Percentiles rank a stretch among this genome's conserved stretches.
phyloP scores from a whole-genome alignment of 2,113 vertebrate genomes.

The Cranoglanis bouderius region DNA sequence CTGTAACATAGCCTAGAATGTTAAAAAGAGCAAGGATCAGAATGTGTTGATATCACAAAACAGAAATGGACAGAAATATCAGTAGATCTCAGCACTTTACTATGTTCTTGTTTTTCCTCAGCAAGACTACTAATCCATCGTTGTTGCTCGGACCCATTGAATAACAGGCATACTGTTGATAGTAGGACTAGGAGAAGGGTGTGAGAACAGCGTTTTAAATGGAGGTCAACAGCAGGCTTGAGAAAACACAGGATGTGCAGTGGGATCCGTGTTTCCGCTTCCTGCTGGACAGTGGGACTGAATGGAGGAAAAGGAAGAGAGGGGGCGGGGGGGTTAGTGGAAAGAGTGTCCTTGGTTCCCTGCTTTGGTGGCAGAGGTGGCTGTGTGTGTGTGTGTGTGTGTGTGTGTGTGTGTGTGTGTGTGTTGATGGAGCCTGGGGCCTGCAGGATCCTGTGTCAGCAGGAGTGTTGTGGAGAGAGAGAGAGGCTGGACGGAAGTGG shows the following conservation, averaged over 20 bases:
- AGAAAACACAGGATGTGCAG: conserved; percentile 58
- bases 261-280: conserved; percentile 47
- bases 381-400: background rate
- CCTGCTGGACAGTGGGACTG: conserved; percentile 51
- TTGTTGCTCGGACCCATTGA: background rate
- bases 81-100: background rate
- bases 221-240: conserved; percentile 50
- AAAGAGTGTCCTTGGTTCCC: conserved; percentile 57
- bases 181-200: background rate
- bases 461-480: conserved; percentile 60
- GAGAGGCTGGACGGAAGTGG: conserved; percentile 70
- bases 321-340: conserved; percentile 24
- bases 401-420: conserved; percentile 35
- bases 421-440: conserved; percentile 60
- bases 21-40: background rate
- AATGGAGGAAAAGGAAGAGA: conserved; percentile 43
- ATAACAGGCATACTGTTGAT: conserved; percentile 18
- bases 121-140: conserved; percentile 8
- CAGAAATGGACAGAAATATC: background rate
- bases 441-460: conserved; percentile 75
- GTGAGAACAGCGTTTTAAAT: conserved; percentile 47
- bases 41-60: background rate
- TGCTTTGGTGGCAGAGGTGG: conserved; percentile 49
- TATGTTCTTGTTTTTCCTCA: conserved; percentile 18
- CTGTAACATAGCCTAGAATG: background rate